Conservation (phyloP, 2,113 vertebrate genomes). For the Tupaia chinensis region DNA sequence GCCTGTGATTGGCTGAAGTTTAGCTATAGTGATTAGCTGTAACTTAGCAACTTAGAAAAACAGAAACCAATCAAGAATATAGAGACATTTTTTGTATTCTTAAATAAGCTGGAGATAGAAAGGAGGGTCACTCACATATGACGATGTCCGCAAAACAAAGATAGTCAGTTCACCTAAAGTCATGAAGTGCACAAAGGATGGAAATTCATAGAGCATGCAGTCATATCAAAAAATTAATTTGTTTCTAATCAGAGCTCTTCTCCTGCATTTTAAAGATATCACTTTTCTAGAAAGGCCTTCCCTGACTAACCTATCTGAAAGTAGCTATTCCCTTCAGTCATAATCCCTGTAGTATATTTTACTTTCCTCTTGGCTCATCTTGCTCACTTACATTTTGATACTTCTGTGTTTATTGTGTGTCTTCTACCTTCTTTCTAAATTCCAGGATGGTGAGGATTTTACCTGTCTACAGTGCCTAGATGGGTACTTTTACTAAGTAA, state of each 20-base stretch:
- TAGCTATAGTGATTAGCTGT: no score
- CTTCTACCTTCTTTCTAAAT: not conserved
- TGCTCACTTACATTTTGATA: not conserved
- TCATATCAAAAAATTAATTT: constrained; percentile 6
- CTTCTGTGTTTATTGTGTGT: not conserved
- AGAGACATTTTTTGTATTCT: no score
- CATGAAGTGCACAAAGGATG: not conserved
- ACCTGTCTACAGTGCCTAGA: not conserved
- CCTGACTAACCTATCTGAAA: not conserved
- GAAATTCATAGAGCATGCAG: not conserved
- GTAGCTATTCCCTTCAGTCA: not conserved
- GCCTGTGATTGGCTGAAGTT: no score
- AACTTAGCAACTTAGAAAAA: no score
- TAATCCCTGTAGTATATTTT: not conserved
- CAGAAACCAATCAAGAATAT: no score
- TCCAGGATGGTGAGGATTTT: not conserved
- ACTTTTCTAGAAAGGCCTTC: not conserved
- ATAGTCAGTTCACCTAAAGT: not conserved
- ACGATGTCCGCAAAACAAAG: not conserved
- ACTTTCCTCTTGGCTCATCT: not conserved
- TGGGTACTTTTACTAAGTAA: not conserved
- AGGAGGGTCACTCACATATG: not conserved
- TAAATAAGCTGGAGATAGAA: not conserved
- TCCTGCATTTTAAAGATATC: not conserved
- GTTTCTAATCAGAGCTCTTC: not conserved